phyloP scores from a whole-genome alignment of 1,140 invertebrate species.

The Panagrolaimus sp. region DNA sequence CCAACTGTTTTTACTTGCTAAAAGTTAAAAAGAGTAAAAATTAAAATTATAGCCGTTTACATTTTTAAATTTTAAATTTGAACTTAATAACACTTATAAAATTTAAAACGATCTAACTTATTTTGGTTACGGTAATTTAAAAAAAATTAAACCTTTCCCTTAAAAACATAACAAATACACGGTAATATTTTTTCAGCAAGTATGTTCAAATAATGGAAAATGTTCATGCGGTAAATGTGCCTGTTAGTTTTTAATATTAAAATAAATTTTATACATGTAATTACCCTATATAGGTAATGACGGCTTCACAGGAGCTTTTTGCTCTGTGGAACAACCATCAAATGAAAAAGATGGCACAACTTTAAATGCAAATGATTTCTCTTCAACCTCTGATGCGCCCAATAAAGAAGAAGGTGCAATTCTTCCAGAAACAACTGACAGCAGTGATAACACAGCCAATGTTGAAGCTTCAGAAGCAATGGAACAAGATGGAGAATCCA shows the following conservation, averaged over 20 bases:
- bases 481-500: background rate
- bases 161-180: too few relatives aligned
- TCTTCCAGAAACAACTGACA: background rate
- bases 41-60: too few relatives aligned
- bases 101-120: too few relatives aligned
- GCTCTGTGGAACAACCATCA: background rate
- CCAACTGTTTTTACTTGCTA: too few relatives aligned
- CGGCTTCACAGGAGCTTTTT: slow-evolving; percentile 27
- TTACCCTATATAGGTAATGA: too few relatives aligned
- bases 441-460: background rate
- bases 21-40: too few relatives aligned
- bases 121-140: too few relatives aligned
- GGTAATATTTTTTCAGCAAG: background rate
- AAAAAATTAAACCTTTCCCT: too few relatives aligned
- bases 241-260: too few relatives aligned
- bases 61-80: too few relatives aligned
- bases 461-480: background rate
- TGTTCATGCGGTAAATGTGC: slow-evolving; percentile 55
- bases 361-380: background rate
- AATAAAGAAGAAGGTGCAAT: background rate
- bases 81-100: too few relatives aligned
- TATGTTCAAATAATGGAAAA: slow-evolving; percentile 30
- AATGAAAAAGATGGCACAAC: background rate
- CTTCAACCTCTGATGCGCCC: background rate
- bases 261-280: too few relatives aligned